Conservation (phyloP, 2,113 vertebrate species). For the Centropristis striata region DNA sequence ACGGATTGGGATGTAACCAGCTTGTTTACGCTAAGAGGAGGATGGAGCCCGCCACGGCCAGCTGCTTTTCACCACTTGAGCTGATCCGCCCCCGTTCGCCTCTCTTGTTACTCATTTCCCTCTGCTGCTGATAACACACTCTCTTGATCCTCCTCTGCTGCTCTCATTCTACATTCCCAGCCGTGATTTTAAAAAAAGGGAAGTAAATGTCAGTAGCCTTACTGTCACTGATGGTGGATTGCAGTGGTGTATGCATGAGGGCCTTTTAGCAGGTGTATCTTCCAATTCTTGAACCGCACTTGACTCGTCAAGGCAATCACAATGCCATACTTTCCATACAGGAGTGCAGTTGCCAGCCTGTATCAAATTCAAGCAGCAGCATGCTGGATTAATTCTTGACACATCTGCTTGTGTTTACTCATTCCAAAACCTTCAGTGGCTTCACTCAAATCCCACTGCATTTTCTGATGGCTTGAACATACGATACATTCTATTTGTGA, state of each 20-base stretch:
- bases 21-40: slow-evolving; percentile 40
- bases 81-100: slow-evolving; percentile 31
- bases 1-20: slow-evolving; percentile 13
- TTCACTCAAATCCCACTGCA: background rate
- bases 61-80: slow-evolving; percentile 59
- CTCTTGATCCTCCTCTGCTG: slow-evolving; percentile 49
- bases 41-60: slow-evolving; percentile 40
- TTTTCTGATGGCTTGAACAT: slow-evolving; percentile 14
- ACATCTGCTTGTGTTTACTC: slow-evolving; percentile 46
- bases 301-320: slow-evolving; percentile 48
- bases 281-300: slow-evolving; percentile 31
- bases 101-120: slow-evolving; percentile 47
- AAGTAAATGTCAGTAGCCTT: slow-evolving; percentile 6
- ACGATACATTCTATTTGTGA: background rate
- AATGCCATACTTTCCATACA: slow-evolving; percentile 17
- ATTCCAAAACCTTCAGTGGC: background rate
- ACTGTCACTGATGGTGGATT: slow-evolving; percentile 3
- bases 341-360: slow-evolving; percentile 24
- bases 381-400: slow-evolving; percentile 22
- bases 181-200: slow-evolving; percentile 12
- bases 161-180: slow-evolving; percentile 29
- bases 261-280: slow-evolving; percentile 43
- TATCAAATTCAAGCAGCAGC: slow-evolving; percentile 50
- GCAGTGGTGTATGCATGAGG: background rate
- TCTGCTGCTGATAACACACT: slow-evolving; percentile 51